Evolutionary conservation across 2,888 invertebrate species (phyloP).

Genomic region (Lycocerus yunnanus): DNA sequence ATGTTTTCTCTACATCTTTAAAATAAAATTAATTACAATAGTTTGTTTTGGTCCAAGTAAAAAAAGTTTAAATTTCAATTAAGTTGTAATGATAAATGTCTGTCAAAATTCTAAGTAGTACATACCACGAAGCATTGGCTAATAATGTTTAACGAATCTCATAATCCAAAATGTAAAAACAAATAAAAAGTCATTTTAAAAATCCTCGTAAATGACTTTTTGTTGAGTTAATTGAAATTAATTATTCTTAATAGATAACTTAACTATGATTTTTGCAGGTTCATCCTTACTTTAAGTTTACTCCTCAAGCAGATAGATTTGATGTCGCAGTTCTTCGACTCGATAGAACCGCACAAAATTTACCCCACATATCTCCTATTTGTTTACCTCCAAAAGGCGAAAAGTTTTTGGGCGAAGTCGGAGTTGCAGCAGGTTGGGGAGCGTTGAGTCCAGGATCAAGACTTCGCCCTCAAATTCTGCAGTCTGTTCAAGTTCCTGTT

Average conservation of each 20-base stretch:
- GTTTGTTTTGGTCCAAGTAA: not conserved
- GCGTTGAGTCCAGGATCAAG: constrained; percentile 84
- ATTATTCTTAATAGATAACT: constrained; percentile 3
- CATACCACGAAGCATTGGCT: too few relatives aligned
- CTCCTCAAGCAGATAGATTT: constrained; percentile 89
- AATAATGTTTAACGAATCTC: too few relatives aligned
- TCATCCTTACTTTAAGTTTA: constrained; percentile 91
- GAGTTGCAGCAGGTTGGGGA: constrained; percentile 94
- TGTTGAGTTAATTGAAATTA: not conserved
- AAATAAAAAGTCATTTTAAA: not conserved
- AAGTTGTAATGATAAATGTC: too few relatives aligned
- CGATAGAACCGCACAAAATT: constrained; percentile 86
- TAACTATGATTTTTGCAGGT: constrained; percentile 60
- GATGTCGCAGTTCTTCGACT: constrained; percentile 89
- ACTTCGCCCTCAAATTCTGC: constrained; percentile 84
- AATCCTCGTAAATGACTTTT: not conserved
- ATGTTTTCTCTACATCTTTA: not conserved
- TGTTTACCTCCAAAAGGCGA: constrained; percentile 89
- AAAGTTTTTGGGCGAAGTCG: constrained; percentile 87
- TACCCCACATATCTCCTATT: constrained; percentile 90
- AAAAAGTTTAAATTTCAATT: not conserved
- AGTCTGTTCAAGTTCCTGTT: constrained; percentile 92
- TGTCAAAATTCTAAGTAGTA: too few relatives aligned
- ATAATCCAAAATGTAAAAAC: not conserved
- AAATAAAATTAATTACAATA: not conserved